A percentile compares a stretch with the other conserved stretches of the same genome.
phyloP scores from a whole-genome alignment of 2,113 vertebrate genomes.

The Myrmecophaga tridactyla region DNA sequence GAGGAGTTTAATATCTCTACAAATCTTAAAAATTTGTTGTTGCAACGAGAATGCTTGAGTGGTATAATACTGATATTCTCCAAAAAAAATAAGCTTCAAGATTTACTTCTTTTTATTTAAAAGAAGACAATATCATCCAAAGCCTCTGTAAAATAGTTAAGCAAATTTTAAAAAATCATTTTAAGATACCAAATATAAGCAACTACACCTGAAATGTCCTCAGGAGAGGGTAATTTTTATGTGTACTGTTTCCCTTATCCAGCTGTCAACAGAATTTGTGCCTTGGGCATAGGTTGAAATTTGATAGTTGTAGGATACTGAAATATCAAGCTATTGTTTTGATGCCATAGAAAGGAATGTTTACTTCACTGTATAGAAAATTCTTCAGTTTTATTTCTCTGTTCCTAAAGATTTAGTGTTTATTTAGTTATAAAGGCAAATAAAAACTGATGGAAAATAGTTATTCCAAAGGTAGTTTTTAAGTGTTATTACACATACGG shows the following conservation, averaged over 20 bases:
- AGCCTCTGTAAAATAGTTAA: slow-evolving; percentile 24
- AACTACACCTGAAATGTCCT: slow-evolving; percentile 27
- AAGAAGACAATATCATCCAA: slow-evolving; percentile 40
- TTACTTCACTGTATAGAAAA: slow-evolving; percentile 20
- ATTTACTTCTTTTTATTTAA: slow-evolving; percentile 56
- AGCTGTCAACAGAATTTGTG: slow-evolving; percentile 48
- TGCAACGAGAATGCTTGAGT: slow-evolving; percentile 24
- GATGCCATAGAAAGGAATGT: not conserved
- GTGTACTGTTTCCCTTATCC: not conserved
- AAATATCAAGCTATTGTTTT: slow-evolving; percentile 26
- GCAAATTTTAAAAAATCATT: not conserved
- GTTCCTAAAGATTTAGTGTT: slow-evolving; percentile 41
- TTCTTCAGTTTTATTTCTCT: slow-evolving; percentile 48
- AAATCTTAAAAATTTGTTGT: slow-evolving; percentile 61
- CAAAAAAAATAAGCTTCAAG: slow-evolving; percentile 34
- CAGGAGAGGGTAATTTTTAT: slow-evolving; percentile 16
- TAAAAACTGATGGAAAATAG: slow-evolving; percentile 47
- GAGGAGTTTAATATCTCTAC: slow-evolving; percentile 54
- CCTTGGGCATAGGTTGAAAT: slow-evolving; percentile 53
- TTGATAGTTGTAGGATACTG: slow-evolving; percentile 28
- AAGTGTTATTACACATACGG: slow-evolving; percentile 4
- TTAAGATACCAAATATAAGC: not conserved
- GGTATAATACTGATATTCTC: slow-evolving; percentile 2
- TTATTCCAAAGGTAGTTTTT: slow-evolving; percentile 44
- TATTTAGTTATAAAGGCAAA: slow-evolving; percentile 36